These are phyloP conservation scores for Lochmaea crataegi DNA, from an alignment of 2,888 invertebrate species.

Conservation along the genomic window DNA sequence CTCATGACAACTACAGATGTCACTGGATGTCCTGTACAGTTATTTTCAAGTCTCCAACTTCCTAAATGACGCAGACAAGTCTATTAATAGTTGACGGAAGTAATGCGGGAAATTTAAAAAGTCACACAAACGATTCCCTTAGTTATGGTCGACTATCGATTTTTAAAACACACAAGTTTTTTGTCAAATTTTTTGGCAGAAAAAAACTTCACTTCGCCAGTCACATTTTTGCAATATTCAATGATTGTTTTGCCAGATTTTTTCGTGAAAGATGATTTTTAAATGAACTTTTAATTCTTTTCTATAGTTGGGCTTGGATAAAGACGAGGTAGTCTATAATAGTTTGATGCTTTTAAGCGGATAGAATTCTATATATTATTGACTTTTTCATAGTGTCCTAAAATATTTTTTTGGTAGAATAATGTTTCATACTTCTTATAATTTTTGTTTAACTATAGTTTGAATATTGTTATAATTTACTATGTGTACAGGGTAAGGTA, in stretches of 20 bases:
- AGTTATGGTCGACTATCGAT: background rate
- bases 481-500: no score
- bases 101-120: no score
- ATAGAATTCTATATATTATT: conserved; percentile 41
- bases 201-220: conserved; percentile 44
- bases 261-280: conserved; percentile 45
- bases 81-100: no score
- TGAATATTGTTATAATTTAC: no score
- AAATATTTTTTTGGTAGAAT: background rate
- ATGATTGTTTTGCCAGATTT: conserved; percentile 47
- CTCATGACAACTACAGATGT: no score
- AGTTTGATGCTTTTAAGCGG: conserved; percentile 52
- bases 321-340: conserved; percentile 80
- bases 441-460: background rate
- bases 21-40: no score
- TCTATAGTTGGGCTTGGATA: conserved; percentile 89
- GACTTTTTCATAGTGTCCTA: background rate
- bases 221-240: conserved; percentile 47
- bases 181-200: conserved; percentile 19
- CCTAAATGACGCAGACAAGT: no score
- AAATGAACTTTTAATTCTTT: conserved; percentile 57
- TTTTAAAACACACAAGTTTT: conserved; percentile 41
- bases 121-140: no score
- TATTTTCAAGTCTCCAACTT: no score
- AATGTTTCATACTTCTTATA: conserved; percentile 20